A percentile compares a stretch with the other conserved stretches of the same genome.
These are phyloP conservation scores for Atta colombica DNA, from an alignment of 1,140 invertebrate genomes.

Conservation along the genomic window DNA sequence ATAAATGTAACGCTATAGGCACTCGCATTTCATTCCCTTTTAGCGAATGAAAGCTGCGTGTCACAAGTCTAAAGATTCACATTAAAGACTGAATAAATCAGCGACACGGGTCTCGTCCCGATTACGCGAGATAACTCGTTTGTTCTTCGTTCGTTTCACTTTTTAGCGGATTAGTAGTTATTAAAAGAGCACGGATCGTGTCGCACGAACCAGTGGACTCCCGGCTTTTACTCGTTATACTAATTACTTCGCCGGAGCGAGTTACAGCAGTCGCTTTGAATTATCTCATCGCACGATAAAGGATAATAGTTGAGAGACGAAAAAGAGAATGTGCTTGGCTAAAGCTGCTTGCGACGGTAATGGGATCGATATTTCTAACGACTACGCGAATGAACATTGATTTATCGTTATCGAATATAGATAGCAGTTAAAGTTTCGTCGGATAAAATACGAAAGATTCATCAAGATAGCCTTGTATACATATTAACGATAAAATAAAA, in stretches of 20 bases:
- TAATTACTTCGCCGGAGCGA: constrained; percentile 61
- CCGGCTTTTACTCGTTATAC: constrained; percentile 65
- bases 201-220: constrained; percentile 47
- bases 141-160: constrained; percentile 62
- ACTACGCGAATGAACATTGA: constrained; percentile 54
- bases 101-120: constrained; percentile 46
- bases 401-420: constrained; percentile 58
- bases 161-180: constrained; percentile 64
- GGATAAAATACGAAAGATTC: constrained; percentile 12
- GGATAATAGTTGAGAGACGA: constrained; percentile 72
- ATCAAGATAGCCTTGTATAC: background rate
- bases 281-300: constrained; percentile 71
- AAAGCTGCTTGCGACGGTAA: constrained; percentile 57
- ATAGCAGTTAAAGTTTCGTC: constrained; percentile 33
- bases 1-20: constrained; percentile 11
- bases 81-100: constrained; percentile 60
- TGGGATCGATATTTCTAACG: constrained; percentile 63
- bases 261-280: constrained; percentile 65
- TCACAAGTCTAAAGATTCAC: constrained; percentile 37
- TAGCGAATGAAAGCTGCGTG: constrained; percentile 31
- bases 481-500: background rate
- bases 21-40: constrained; percentile 15
- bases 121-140: constrained; percentile 63
- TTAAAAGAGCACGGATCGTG: constrained; percentile 65
- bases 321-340: constrained; percentile 66